Evolutionary conservation across 2,797 vertebrate genomes (phyloP).

Genomic region (Sciurus carolinensis): DNA sequence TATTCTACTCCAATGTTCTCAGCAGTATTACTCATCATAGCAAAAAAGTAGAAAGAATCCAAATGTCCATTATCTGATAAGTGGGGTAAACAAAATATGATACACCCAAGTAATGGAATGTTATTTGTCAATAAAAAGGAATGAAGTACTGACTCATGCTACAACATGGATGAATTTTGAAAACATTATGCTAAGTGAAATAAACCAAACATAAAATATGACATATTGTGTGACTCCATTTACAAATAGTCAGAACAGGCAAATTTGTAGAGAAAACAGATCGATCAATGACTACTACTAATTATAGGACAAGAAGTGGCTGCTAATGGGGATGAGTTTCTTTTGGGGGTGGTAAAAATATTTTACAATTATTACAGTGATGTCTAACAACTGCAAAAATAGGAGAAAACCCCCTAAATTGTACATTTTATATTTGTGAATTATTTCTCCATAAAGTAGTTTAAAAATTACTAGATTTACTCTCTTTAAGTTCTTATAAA

Average conservation of each 20-base stretch:
- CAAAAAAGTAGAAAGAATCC: constrained; percentile 33
- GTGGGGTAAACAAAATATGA: neutral
- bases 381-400: constrained; percentile 38
- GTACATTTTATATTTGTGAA: neutral
- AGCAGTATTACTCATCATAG: constrained; percentile 9
- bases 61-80: neutral
- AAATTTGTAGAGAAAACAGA: constrained; percentile 3
- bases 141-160: constrained; percentile 14
- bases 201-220: neutral
- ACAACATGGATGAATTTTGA: neutral
- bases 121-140: constrained; percentile 42
- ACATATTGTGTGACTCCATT: neutral
- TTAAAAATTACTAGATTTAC: neutral
- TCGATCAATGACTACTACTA: neutral
- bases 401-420: neutral
- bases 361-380: neutral
- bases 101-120: neutral
- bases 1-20: neutral
- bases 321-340: neutral
- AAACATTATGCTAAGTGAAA: constrained; percentile 37
- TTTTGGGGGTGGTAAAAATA: neutral
- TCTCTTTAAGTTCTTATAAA: constrained; percentile 17
- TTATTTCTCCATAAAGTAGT: constrained; percentile 1
- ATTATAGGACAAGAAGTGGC: neutral
- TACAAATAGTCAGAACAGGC: constrained; percentile 3